Conservation (phyloP, 2,888 invertebrate genomes). For the Drepanosiphum platanoidis region DNA sequence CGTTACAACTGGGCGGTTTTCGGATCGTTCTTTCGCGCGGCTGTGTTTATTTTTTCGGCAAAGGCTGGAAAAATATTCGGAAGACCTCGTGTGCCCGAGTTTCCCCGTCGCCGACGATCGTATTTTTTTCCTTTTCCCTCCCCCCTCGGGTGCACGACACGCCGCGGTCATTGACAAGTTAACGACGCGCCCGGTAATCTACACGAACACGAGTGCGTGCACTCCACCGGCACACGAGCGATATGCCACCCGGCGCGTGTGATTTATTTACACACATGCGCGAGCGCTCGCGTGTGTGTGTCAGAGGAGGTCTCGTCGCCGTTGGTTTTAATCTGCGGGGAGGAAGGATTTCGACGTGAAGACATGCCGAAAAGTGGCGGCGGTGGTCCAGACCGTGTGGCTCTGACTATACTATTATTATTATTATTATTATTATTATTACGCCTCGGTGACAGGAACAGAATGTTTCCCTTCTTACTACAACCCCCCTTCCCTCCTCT, state of each 20-base stretch:
- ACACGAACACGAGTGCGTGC: not conserved
- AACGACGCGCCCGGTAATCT: not conserved
- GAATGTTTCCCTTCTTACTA: not conserved
- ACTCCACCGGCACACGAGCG: not conserved
- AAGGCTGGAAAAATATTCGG: no score
- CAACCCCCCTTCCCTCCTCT: not conserved
- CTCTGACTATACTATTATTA: not conserved
- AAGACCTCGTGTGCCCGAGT: no score
- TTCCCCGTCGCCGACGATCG: no score
- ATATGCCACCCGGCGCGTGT: not conserved
- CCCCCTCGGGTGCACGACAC: no score
- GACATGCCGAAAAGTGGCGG: not conserved
- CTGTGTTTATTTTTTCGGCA: no score
- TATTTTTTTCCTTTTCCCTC: no score
- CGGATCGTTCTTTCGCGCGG: no score
- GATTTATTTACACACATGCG: constrained; percentile 23
- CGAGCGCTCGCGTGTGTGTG: not conserved
- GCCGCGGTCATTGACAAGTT: not conserved
- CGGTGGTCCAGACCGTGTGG: not conserved
- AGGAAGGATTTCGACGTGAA: not conserved
- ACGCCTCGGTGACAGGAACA: not conserved
- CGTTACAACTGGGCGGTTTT: no score
- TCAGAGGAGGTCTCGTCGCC: constrained; percentile 34
- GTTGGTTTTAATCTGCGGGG: not conserved
- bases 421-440: no score